phyloP scores from a whole-genome alignment of 2,797 vertebrate species.

The Nannoperca obscura region DNA sequence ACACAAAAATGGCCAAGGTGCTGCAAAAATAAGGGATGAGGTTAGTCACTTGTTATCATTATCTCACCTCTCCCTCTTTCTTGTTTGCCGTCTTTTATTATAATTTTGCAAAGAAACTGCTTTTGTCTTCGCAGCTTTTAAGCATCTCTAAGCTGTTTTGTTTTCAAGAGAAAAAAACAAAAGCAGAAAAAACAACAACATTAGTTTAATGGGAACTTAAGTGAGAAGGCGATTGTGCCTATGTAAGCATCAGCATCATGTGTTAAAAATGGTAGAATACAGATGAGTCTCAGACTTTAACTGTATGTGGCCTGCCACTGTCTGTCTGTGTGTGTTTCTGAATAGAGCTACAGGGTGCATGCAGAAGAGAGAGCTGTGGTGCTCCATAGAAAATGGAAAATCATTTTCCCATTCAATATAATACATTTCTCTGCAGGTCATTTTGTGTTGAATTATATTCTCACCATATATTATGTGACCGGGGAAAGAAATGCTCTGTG shows the following conservation, averaged over 20 bases:
- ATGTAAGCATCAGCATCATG: constrained; percentile 17
- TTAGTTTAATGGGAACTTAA: constrained; percentile 66
- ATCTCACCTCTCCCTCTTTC: constrained; percentile 27
- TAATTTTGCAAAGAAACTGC: constrained; percentile 25
- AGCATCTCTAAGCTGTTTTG: constrained; percentile 33
- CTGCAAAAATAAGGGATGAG: constrained; percentile 26
- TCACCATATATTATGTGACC: constrained; percentile 34
- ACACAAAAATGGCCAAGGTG: neutral
- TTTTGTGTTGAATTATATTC: constrained; percentile 49
- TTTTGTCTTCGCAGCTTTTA: constrained; percentile 36
- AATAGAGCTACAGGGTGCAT: constrained; percentile 53
- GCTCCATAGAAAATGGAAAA: constrained; percentile 59
- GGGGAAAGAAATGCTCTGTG: constrained; percentile 12
- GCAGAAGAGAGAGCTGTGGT: constrained; percentile 23
- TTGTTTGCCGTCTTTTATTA: constrained; percentile 26
- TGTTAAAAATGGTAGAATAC: constrained; percentile 68
- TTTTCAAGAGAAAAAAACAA: constrained; percentile 49
- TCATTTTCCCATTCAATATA: constrained; percentile 43
- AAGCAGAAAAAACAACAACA: constrained; percentile 17
- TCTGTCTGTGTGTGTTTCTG: constrained; percentile 49
- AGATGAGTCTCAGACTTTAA: constrained; percentile 63
- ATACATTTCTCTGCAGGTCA: constrained; percentile 55
- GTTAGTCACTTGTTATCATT: constrained; percentile 32
- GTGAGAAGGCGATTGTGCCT: constrained; percentile 45
- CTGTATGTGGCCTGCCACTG: constrained; percentile 49